These are phyloP conservation scores for Colinus virginianus DNA, from an alignment of 2,113 vertebrate species.

Conservation along the genomic window DNA sequence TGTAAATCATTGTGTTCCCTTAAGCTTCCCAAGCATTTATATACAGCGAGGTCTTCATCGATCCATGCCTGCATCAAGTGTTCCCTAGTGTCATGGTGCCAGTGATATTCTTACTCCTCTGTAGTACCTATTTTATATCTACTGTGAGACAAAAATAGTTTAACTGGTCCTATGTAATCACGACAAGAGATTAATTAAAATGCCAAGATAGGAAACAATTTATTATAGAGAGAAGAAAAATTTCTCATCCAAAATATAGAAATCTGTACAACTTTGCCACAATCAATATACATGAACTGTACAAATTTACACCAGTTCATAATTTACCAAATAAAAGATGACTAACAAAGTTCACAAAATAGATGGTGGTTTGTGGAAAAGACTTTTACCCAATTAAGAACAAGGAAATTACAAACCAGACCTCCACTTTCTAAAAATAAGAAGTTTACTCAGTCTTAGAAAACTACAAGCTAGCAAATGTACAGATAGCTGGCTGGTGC, in stretches of 20 bases:
- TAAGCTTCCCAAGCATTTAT: slow-evolving; percentile 52
- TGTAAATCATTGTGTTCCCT: slow-evolving; percentile 49
- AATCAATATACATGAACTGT: slow-evolving; percentile 99
- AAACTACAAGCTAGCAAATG: slow-evolving; percentile 90
- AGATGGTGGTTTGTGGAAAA: slow-evolving; percentile 90
- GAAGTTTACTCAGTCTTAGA: slow-evolving; percentile 88
- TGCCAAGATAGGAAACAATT: slow-evolving; percentile 94
- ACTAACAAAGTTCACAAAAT: slow-evolving; percentile 99
- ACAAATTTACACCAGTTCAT: slow-evolving; percentile 99
- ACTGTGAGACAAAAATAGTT: slow-evolving; percentile 68
- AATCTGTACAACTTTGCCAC: slow-evolving; percentile 99
- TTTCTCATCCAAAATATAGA: slow-evolving; percentile 99
- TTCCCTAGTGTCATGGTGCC: slow-evolving; percentile 65
- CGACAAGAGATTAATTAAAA: slow-evolving; percentile 88
- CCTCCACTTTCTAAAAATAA: slow-evolving; percentile 91
- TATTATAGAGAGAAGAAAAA: slow-evolving; percentile 99
- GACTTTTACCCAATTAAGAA: slow-evolving; percentile 89
- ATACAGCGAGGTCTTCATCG: slow-evolving; percentile 44
- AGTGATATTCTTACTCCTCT: slow-evolving; percentile 47
- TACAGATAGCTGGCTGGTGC: slow-evolving; percentile 88
- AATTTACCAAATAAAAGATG: slow-evolving; percentile 97
- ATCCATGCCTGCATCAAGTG: slow-evolving; percentile 52
- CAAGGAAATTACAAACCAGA: slow-evolving; percentile 91
- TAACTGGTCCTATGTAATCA: slow-evolving; percentile 79
- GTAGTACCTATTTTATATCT: slow-evolving; percentile 60